These are phyloP conservation scores for Oncorhynchus mykiss DNA, from an alignment of 2,113 vertebrate species.

Conservation along the genomic window DNA sequence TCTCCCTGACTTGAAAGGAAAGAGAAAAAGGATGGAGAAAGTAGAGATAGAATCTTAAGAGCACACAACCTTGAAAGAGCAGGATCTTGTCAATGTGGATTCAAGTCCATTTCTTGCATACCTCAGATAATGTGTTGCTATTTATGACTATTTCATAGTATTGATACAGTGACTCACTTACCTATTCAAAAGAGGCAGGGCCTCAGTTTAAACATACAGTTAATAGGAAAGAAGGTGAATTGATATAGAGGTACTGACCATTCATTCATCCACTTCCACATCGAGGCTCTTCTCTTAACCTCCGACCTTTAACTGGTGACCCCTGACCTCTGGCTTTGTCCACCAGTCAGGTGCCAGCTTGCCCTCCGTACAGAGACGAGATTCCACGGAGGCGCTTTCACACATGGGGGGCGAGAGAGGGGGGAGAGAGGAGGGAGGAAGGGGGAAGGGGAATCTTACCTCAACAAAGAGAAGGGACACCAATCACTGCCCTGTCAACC, in stretches of 20 bases:
- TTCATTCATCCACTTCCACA: slow-evolving; percentile 33
- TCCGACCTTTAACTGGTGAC: slow-evolving; percentile 55
- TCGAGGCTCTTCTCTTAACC: slow-evolving; percentile 44
- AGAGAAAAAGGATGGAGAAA: not conserved
- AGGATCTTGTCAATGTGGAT: not conserved
- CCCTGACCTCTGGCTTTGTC: slow-evolving; percentile 59
- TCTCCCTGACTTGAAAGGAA: not conserved
- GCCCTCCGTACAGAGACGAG: slow-evolving; percentile 35
- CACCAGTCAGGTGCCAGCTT: slow-evolving; percentile 59
- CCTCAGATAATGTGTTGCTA: not conserved
- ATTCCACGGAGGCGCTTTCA: slow-evolving; percentile 48
- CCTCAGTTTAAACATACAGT: not conserved
- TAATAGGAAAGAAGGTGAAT: slow-evolving; percentile 30
- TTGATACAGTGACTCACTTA: not conserved
- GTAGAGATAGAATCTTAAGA: not conserved
- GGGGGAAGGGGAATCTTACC: slow-evolving; percentile 10
- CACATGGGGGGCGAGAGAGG: slow-evolving; percentile 9
- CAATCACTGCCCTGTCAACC: slow-evolving; percentile 7
- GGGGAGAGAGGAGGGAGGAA: not conserved
- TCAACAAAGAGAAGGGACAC: slow-evolving; percentile 38
- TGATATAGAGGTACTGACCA: slow-evolving; percentile 29
- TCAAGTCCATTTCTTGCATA: not conserved
- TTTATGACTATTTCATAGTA: not conserved
- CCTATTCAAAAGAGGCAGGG: not conserved
- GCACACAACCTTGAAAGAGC: not conserved